Evolutionary conservation across 2,113 vertebrate species (phyloP), one percentile per base, ranked within the genome.

Genomic region (Phalacrocorax pelagicus): DNA sequence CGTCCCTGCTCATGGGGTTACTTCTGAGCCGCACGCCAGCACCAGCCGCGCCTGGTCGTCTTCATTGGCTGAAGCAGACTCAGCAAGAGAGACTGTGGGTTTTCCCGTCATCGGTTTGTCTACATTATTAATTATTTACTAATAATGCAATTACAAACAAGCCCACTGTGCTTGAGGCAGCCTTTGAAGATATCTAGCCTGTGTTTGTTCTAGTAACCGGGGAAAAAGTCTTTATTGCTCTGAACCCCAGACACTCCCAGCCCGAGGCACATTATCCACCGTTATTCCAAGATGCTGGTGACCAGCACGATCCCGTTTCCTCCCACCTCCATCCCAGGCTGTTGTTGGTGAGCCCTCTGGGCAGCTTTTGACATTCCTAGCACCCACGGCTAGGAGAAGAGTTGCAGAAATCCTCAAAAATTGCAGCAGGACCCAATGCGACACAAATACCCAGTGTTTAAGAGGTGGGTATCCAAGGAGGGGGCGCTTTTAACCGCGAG

Each of bases 291-390:
- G 73, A 12, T 7, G 51, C 5, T 79, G 82, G 8, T 10, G 57
- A 34, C 8, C 30, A 8, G 2, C 16, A 3, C 0, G 5, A 40
- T 4, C 61, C 57, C 13, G 1, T 2, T 23, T 32, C 51, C 36
- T 69, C 44, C 9, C 36, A 3, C 1, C 34, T 34, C 58, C 84
- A 54, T 1, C 81, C 81, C 77, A 34, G 42, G 51, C 24, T 32
- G 24, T 0, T 8, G 9, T 1, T 20, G 38, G 21, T 4, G 59
- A 95, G n/a, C 47, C 38, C 65, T 30, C n/a, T 16, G 54, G 49
- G 30, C 24, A 69, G 49, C 19, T 80, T 42, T 29, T 2, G 1
- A 11, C 0, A 1, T 16, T 42, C 27, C 29, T 2, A 32, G 17
- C 8, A 32, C 16, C 27, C 22, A n/a, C 0, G 1, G 29, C 21